Evolutionary conservation across 2,888 invertebrate genomes (phyloP).

Genomic region (Brenthis daphne): DNA sequence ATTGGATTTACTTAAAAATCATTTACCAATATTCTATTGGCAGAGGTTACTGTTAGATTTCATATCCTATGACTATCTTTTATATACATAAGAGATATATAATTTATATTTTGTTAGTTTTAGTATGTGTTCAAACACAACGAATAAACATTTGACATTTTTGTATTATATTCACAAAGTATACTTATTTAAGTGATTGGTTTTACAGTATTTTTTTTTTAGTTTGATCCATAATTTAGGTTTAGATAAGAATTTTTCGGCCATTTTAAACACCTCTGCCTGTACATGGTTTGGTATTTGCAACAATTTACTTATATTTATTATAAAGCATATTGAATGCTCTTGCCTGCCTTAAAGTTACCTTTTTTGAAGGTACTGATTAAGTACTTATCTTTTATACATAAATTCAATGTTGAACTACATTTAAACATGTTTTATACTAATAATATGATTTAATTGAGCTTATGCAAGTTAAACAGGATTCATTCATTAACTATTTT

Average conservation of each 20-base stretch:
- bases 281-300: slow-evolving; percentile 48
- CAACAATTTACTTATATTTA: slow-evolving; percentile 43
- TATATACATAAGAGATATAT: slow-evolving; percentile 7
- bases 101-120: slow-evolving; percentile 29
- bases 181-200: slow-evolving; percentile 46
- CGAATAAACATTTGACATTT: slow-evolving; percentile 61
- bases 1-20: slow-evolving; percentile 52
- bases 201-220: slow-evolving; percentile 63
- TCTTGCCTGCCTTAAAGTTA: slow-evolving; percentile 69
- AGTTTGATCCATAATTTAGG: slow-evolving; percentile 51
- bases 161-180: slow-evolving; percentile 59
- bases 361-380: slow-evolving; percentile 53
- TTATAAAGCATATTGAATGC: slow-evolving; percentile 50
- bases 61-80: background rate
- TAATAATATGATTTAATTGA: slow-evolving; percentile 35
- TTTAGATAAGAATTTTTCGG: slow-evolving; percentile 53
- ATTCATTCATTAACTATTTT: no score
- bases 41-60: slow-evolving; percentile 31
- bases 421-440: slow-evolving; percentile 32
- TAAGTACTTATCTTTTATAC: slow-evolving; percentile 56
- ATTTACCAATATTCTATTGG: slow-evolving; percentile 38
- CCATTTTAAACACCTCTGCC: slow-evolving; percentile 66
- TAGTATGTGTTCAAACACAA: slow-evolving; percentile 64
- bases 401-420: slow-evolving; percentile 17
- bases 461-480: no score